Evolutionary conservation across 1,140 invertebrate genomes (phyloP).

Genomic region (Megalonaias nervosa): DNA sequence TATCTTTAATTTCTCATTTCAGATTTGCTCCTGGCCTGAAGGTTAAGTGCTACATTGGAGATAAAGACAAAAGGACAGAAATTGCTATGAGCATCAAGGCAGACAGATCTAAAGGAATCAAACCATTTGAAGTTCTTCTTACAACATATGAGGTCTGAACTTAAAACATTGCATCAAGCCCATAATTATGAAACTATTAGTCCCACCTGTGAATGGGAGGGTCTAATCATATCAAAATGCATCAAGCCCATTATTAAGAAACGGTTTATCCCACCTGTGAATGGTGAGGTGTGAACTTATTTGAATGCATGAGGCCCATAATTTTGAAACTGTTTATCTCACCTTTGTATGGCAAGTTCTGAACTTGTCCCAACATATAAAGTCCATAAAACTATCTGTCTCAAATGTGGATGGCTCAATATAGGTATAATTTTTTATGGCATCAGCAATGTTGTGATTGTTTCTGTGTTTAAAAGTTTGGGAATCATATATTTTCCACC

Average conservation of each 20-base stretch:
- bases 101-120: slow-evolving; percentile 32
- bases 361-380: no score
- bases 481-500: no score
- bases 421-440: no score
- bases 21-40: slow-evolving; percentile 64
- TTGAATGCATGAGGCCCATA: no score
- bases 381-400: no score
- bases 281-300: no score
- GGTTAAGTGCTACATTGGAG: slow-evolving; percentile 63
- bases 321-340: no score
- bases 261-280: not conserved
- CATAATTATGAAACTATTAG: not conserved
- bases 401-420: no score
- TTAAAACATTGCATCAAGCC: not conserved
- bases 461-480: no score
- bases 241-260: not conserved
- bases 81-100: slow-evolving; percentile 53
- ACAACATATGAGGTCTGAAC: slow-evolving; percentile 70
- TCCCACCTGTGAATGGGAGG: not conserved
- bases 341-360: no score
- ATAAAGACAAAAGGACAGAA: slow-evolving; percentile 62
- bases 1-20: slow-evolving; percentile 21
- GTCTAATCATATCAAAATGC: not conserved
- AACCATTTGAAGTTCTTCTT: slow-evolving; percentile 66
- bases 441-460: no score